These are phyloP conservation scores for Gadus chalcogrammus DNA, from an alignment of 2,113 vertebrate genomes.

Conservation along the genomic window DNA sequence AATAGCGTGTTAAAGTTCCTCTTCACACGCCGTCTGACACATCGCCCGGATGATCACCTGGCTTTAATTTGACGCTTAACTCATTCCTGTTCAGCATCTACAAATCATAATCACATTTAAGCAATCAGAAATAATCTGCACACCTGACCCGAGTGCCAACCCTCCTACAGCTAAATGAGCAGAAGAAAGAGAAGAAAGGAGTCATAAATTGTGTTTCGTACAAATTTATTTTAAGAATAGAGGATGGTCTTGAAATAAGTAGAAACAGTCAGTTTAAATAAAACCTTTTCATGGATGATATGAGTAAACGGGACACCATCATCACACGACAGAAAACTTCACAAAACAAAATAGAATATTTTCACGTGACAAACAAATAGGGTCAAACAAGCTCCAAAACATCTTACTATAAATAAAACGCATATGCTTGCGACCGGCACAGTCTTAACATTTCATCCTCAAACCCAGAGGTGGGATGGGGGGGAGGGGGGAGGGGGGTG, in stretches of 20 bases:
- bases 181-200: slow-evolving; percentile 39
- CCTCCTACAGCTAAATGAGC: slow-evolving; percentile 3
- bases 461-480: slow-evolving; percentile 47
- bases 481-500: slow-evolving; percentile 2
- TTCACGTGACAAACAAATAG: slow-evolving; percentile 74
- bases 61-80: not conserved
- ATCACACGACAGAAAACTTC: slow-evolving; percentile 78
- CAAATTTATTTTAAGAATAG: slow-evolving; percentile 85
- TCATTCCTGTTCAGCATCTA: not conserved
- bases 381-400: slow-evolving; percentile 75
- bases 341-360: slow-evolving; percentile 66
- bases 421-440: slow-evolving; percentile 82
- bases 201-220: slow-evolving; percentile 65
- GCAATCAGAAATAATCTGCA: no score
- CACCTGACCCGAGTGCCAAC: no score
- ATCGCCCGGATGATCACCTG: slow-evolving; percentile 21
- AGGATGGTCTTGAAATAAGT: slow-evolving; percentile 78
- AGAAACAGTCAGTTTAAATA: slow-evolving; percentile 78
- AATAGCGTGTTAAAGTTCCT: slow-evolving; percentile 4
- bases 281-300: slow-evolving; percentile 69
- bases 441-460: slow-evolving; percentile 71
- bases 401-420: slow-evolving; percentile 94
- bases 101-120: not conserved
- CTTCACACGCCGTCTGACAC: slow-evolving; percentile 31
- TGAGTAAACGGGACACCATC: slow-evolving; percentile 80